phyloP scores from a whole-genome alignment of 1,140 invertebrate species.

The Pectinophora gossypiella region DNA sequence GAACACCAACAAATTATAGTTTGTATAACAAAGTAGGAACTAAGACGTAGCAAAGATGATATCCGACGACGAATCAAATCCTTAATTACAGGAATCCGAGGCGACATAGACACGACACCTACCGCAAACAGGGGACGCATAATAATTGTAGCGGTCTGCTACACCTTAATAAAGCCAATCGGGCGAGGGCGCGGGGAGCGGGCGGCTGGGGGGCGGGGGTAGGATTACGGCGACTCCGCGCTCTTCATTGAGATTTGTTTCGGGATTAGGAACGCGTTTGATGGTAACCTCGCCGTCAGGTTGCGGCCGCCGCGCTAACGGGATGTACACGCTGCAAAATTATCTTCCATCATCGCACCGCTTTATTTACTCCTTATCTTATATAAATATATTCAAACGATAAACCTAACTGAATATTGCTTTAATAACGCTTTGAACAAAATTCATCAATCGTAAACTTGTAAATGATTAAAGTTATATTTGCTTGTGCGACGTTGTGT shows the following conservation, averaged over 20 bases:
- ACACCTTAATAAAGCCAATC: slow-evolving; percentile 74
- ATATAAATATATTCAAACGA: background rate
- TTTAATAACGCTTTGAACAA: slow-evolving; percentile 11
- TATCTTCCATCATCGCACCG: background rate
- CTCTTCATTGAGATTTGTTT: slow-evolving; percentile 74
- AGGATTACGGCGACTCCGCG: slow-evolving; percentile 59
- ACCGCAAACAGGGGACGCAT: slow-evolving; percentile 72
- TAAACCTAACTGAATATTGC: slow-evolving; percentile 24
- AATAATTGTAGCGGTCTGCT: slow-evolving; percentile 73
- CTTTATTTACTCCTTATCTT: background rate
- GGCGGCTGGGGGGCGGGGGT: slow-evolving; percentile 22
- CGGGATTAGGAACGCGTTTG: slow-evolving; percentile 63
- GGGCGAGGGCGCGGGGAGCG: slow-evolving; percentile 30
- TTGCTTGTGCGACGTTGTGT: slow-evolving; percentile 37
- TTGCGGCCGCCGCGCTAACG: background rate
- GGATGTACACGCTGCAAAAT: background rate
- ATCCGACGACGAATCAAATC: slow-evolving; percentile 58
- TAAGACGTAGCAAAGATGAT: slow-evolving; percentile 21
- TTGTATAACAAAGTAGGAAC: no score
- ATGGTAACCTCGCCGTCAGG: slow-evolving; percentile 33
- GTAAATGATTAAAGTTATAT: slow-evolving; percentile 55
- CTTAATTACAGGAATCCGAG: slow-evolving; percentile 67
- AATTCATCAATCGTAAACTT: slow-evolving; percentile 34
- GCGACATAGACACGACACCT: slow-evolving; percentile 60
- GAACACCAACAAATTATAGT: no score